Evolutionary conservation across 2,797 vertebrate genomes (phyloP), one percentile per base, ranked within the genome.

Genomic region (Rhabdomys pumilio): DNA sequence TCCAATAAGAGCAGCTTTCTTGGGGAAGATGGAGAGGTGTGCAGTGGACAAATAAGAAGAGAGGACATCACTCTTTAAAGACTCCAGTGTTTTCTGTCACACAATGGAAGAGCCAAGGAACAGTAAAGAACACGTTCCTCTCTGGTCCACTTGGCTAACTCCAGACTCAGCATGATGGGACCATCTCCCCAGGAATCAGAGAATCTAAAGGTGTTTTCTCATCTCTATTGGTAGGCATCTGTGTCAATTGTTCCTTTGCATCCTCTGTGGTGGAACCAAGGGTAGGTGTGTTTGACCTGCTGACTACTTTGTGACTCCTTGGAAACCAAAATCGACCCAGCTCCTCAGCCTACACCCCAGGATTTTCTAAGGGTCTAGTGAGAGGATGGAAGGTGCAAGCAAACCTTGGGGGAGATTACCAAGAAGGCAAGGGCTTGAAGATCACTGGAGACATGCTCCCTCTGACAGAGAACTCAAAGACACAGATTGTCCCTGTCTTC

Each of bases 51-150:
- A 53, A 20, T 22, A 47, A 19, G 0, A 17, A 2, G 15, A 10
- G 22, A 24, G 26, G 19, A 19, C 41, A 65, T 26, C 17, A 2
- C 19, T 10, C 47, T 53, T 26, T 55, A 55, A 59, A 34, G 65
- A 9, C 22, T 44, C 55, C 6, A 1, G 55, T 29, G 34, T 19
- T 29, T 65, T 76, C 63, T 47, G 11, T 61, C 19, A 34, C 29
- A 76, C 26, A 1, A 1, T 20, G 19, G 19, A 41, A 82, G 11
- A 83, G n/a, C 34, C 29, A 38, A 69, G 53, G 1, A 3, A 31
- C 31, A 24, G 10, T 4, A 1, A 0, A 8, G 15, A 81, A 2
- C 3, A 0, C n/a, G 14, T 65, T 79, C 12, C 17, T 50, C 10
- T 76, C 17, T 50, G 20, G 38, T 34, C 14, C 38, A 57, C 67